Evolutionary conservation across 1,140 invertebrate species (phyloP).

Genomic region (Ridgeia piscesae): DNA sequence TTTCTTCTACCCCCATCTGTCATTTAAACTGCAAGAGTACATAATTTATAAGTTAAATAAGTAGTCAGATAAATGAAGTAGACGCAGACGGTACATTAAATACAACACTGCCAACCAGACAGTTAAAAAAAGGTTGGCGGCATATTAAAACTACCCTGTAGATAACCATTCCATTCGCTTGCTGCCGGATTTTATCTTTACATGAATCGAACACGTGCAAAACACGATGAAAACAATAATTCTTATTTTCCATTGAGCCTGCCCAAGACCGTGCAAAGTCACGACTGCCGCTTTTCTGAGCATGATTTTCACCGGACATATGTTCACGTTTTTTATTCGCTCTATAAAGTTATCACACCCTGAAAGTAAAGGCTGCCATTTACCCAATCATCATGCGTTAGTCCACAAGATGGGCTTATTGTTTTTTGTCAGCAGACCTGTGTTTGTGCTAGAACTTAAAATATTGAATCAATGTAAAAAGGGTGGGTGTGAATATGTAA

Average conservation of each 20-base stretch:
- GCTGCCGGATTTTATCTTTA: background rate
- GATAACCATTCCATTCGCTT: background rate
- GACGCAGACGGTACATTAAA: background rate
- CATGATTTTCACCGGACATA: background rate
- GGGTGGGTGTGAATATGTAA: background rate
- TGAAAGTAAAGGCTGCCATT: background rate
- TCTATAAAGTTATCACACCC: background rate
- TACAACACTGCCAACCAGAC: background rate
- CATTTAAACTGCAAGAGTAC: background rate
- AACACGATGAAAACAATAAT: background rate
- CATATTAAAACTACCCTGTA: background rate
- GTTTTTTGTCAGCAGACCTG: background rate
- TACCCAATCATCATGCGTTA: background rate
- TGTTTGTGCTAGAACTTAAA: background rate
- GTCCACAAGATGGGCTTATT: background rate
- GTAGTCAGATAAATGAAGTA: background rate
- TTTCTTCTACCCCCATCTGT: background rate
- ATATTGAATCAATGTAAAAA: background rate
- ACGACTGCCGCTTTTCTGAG: background rate
- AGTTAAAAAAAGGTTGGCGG: background rate
- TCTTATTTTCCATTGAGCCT: background rate
- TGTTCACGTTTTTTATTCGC: background rate
- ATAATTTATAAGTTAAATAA: background rate
- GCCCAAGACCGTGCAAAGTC: background rate
- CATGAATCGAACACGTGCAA: background rate